Evolutionary conservation across 2,113 vertebrate genomes (phyloP), one percentile per base, ranked within the genome.

Genomic region (Canis aureus): DNA sequence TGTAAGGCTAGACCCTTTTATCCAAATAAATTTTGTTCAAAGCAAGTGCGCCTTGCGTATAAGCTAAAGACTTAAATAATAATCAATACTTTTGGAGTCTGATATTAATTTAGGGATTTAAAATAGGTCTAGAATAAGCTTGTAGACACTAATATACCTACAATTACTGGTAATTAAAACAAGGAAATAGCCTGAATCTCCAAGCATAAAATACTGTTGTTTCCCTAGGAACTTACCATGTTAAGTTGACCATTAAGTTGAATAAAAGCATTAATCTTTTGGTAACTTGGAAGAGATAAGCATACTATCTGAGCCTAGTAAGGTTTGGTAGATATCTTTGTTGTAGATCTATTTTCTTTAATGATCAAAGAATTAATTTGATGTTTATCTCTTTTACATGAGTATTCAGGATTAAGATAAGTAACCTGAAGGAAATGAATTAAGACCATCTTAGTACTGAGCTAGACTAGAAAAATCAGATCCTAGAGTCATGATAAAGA

Each of bases 141-240:
- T 29, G 16, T 17, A 87, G 32, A 81, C 19, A 80, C 19, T 66
- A 19, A 90, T 81, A 86, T 23, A 51, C 71, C 74, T 81, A 16
- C 12, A 93, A 29, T 71, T 43, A 85, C 71, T 91, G 29, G 5
- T 89, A 73, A 95, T 55, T 80, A 62, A 97, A 79, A 64, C 82
- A 81, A 59, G 92, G 25, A 60, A 69, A 27, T 62, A 78, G 27
- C 29, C 55, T 73, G 12, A 89, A 25, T 62, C 4, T 94, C 83
- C 27, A 81, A 80, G n/a, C 49, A 38, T 71, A 74, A 93, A 25
- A 80, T 93, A 51, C 32, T 95, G 19, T 43, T 59, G 20, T 79
- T 73, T 86, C 51, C 23, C n/a, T 87, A 73, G 67, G 11, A 25
- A 43, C 53, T 17, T 10, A 13, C 81, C n/a, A 38, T 59, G 43